Percentiles rank a stretch among this genome's conserved stretches.
phyloP scores from a whole-genome alignment of 2,888 invertebrate species.

The Koerneria pararmatus region DNA sequence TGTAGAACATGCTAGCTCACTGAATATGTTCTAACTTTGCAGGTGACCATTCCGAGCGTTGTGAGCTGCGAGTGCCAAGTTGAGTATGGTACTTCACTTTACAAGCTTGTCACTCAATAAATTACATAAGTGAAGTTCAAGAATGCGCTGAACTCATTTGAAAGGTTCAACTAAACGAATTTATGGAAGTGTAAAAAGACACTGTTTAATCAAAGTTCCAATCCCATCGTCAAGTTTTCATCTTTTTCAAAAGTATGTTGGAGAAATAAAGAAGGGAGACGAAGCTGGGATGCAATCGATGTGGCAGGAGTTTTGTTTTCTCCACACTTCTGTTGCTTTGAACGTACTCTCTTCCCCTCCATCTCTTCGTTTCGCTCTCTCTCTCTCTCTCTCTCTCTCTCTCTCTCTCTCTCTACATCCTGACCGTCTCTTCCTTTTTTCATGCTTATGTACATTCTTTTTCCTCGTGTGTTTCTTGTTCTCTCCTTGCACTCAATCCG shows the following conservation, averaged over 20 bases:
- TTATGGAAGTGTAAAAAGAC: too few relatives aligned
- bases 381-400: slow-evolving; percentile 11
- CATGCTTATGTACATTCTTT: not conserved
- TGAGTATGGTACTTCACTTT: slow-evolving; percentile 30
- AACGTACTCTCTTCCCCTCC: too few relatives aligned
- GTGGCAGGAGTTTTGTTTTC: not conserved
- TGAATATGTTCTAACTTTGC: not conserved
- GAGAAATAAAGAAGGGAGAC: not conserved
- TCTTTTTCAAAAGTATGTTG: too few relatives aligned
- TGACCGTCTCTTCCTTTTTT: not conserved
- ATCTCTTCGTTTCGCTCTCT: slow-evolving; percentile 6
- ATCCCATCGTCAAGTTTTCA: too few relatives aligned
- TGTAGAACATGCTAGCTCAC: too few relatives aligned
- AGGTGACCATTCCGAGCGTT: slow-evolving; percentile 33
- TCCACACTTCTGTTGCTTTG: not conserved
- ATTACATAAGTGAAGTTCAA: too few relatives aligned
- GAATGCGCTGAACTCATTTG: too few relatives aligned
- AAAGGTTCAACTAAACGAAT: too few relatives aligned
- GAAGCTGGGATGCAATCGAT: not conserved
- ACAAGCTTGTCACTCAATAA: slow-evolving; percentile 31
- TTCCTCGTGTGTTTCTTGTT: not conserved
- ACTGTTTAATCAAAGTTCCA: too few relatives aligned
- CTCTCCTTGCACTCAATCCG: too few relatives aligned
- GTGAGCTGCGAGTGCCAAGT: slow-evolving; percentile 44
- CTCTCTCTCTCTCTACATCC: slow-evolving; percentile 1